Evolutionary conservation across 1,140 invertebrate species (phyloP).

Genomic region (Scaptomyza montana): DNA sequence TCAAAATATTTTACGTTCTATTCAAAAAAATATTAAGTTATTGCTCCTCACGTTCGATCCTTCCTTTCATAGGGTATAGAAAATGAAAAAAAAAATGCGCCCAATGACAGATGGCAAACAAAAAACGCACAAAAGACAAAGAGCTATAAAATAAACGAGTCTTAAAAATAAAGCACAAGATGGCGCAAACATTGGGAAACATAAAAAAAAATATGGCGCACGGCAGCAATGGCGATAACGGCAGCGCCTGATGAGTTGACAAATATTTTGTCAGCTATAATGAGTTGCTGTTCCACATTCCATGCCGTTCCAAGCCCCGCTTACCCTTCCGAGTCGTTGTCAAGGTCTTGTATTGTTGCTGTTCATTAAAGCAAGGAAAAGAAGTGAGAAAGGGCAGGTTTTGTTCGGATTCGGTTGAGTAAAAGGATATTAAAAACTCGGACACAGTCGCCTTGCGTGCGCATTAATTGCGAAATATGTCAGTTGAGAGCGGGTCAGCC

Average conservation of each 20-base stretch:
- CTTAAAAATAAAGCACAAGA: constrained; percentile 13
- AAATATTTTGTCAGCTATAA: constrained; percentile 81
- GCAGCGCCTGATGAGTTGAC: constrained; percentile 73
- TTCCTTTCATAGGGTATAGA: constrained; percentile 4
- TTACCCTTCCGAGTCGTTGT: constrained; percentile 1
- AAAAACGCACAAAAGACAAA: constrained; percentile 50
- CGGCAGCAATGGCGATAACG: constrained; percentile 21
- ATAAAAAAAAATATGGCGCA: constrained; percentile 43
- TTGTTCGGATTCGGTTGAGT: neutral
- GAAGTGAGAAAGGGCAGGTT: neutral
- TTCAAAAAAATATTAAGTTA: no score
- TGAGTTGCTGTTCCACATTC: constrained; percentile 48
- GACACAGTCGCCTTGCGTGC: constrained; percentile 40
- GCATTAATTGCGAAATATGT: constrained; percentile 73
- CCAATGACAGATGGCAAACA: constrained; percentile 24
- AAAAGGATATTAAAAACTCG: neutral
- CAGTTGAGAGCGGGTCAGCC: constrained; percentile 39
- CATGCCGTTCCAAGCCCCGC: neutral
- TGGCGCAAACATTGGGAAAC: constrained; percentile 11
- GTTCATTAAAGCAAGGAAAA: constrained; percentile 51
- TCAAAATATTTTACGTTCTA: no score
- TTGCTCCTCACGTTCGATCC: neutral
- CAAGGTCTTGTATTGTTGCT: constrained; percentile 22
- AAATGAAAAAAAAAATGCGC: constrained; percentile 13
- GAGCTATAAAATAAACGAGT: constrained; percentile 4